Evolutionary conservation across 2,113 vertebrate species (phyloP).

Genomic region (Phycodurus eques): DNA sequence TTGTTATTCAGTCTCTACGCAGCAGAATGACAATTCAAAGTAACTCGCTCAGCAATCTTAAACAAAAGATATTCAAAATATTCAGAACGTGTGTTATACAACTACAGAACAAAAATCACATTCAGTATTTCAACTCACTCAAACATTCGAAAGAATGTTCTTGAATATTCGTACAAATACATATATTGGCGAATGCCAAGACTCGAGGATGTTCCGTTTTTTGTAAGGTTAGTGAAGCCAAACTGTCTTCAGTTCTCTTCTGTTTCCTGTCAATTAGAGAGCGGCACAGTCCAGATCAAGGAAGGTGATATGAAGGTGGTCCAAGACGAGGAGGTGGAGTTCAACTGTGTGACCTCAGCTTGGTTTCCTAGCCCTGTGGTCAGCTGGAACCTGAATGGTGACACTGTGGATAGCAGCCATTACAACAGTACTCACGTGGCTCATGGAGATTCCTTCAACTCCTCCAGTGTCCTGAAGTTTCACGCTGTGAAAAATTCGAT

Average conservation of each 20-base stretch:
- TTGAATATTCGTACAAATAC: neutral
- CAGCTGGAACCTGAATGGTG: conserved; percentile 74
- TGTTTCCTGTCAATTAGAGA: conserved; percentile 63
- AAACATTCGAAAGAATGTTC: neutral
- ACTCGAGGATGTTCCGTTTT: neutral
- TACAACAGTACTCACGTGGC: conserved; percentile 62
- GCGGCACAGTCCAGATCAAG: conserved; percentile 74
- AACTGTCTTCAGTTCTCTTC: neutral
- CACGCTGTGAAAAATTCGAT: conserved; percentile 55
- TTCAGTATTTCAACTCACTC: neutral
- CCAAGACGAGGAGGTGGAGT: conserved; percentile 67
- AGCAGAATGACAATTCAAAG: too few species aligned
- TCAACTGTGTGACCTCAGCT: conserved; percentile 73
- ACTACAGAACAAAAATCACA: neutral
- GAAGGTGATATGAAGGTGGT: conserved; percentile 60
- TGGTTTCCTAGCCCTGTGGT: conserved; percentile 79
- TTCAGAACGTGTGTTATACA: neutral
- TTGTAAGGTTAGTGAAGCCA: neutral
- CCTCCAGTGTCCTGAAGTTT: conserved; percentile 74
- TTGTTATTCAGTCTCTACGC: too few species aligned
- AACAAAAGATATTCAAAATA: too few species aligned
- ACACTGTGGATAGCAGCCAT: conserved; percentile 30
- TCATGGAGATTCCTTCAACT: conserved; percentile 50
- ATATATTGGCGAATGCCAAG: too few species aligned
- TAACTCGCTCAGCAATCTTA: too few species aligned